These are phyloP conservation scores for Microtus richardsoni DNA, from an alignment of 2,113 vertebrate species.

Conservation along the genomic window DNA sequence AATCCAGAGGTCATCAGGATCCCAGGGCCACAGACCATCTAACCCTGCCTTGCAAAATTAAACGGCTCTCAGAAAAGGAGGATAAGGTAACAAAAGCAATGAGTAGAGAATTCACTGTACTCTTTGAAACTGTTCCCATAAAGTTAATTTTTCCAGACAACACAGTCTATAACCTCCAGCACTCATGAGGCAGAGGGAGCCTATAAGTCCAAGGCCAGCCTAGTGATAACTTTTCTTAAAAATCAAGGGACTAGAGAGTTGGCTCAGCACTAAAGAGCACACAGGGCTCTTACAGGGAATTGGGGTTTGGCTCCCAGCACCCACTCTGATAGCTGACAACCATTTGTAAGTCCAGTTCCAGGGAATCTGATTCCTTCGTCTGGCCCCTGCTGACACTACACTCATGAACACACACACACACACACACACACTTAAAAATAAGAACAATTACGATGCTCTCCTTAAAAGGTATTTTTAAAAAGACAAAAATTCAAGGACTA, in stretches of 20 bases:
- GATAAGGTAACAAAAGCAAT: not conserved
- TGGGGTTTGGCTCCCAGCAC: not conserved
- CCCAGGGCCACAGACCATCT: not conserved
- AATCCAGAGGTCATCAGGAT: not conserved
- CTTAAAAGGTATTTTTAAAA: not conserved
- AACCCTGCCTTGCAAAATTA: not conserved
- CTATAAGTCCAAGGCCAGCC: not conserved
- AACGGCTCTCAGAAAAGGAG: slow-evolving; percentile 19
- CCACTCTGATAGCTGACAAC: not conserved
- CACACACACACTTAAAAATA: not conserved
- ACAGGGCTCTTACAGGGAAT: not conserved
- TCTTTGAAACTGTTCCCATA: slow-evolving; percentile 21
- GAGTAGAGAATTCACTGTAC: not conserved
- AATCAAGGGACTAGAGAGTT: not conserved
- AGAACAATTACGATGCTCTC: not conserved
- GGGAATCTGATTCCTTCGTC: not conserved
- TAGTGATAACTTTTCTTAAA: not conserved
- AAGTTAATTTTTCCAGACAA: not conserved
- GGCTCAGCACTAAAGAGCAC: not conserved
- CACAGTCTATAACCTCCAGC: not conserved
- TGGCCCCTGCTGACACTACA: not conserved
- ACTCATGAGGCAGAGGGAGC: not conserved
- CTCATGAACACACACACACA: not conserved
- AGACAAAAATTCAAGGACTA: too few relatives aligned
- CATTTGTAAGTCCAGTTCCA: not conserved